phyloP scores from a whole-genome alignment of 2,113 vertebrate genomes.

The Notarius quadriscutis region DNA sequence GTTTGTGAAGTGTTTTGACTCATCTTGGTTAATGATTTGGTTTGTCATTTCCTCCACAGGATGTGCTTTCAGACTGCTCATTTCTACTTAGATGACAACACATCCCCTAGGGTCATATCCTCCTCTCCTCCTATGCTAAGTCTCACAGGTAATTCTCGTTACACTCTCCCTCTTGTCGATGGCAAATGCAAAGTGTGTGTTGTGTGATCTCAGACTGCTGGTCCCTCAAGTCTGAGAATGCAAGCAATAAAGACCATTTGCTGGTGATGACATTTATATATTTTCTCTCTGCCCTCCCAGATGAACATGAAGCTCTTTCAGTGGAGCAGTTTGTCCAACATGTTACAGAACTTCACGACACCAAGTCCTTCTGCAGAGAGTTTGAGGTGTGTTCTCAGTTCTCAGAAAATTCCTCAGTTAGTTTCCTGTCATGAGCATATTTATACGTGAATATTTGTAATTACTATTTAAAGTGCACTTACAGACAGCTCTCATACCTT shows the following conservation, averaged over 20 bases:
- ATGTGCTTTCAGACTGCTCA: constrained; percentile 98
- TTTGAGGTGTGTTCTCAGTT: constrained; percentile 84
- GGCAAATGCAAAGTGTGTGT: background rate
- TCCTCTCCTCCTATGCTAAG: constrained; percentile 77
- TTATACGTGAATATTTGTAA: background rate
- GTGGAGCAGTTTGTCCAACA: constrained; percentile 89
- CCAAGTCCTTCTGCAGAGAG: constrained; percentile 85
- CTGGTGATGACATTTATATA: constrained; percentile 26
- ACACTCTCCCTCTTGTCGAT: constrained; percentile 46
- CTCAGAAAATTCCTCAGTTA: background rate
- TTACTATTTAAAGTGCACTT: background rate
- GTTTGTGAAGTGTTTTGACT: background rate
- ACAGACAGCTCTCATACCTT: background rate
- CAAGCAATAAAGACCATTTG: background rate
- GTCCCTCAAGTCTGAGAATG: background rate
- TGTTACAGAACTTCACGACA: constrained; percentile 87
- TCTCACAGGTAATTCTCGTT: constrained; percentile 75
- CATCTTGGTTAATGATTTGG: background rate
- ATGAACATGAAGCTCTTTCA: constrained; percentile 81
- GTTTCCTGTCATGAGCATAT: background rate
- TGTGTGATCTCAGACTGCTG: background rate
- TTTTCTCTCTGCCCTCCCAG: constrained; percentile 66
- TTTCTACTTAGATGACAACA: constrained; percentile 93
- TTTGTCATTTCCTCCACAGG: constrained; percentile 69
- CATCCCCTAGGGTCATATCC: constrained; percentile 86